Conservation (phyloP, 2,113 vertebrate genomes). For the Sylvia atricapilla region DNA sequence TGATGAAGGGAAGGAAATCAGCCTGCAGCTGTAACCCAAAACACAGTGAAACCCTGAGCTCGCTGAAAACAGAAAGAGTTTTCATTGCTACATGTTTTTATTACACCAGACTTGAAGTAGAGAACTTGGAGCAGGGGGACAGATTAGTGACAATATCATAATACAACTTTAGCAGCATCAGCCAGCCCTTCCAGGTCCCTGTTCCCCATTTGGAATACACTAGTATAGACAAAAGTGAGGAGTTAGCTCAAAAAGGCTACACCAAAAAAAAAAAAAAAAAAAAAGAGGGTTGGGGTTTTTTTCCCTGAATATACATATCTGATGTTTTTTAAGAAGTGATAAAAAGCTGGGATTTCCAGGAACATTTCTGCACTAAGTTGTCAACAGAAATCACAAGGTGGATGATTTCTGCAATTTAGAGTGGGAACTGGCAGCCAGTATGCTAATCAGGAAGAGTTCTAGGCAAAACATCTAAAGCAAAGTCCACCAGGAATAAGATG, state of each 20-base stretch:
- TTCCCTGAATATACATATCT: neutral
- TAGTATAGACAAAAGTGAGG: neutral
- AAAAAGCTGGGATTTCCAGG: neutral
- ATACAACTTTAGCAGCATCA: neutral
- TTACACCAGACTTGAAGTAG: neutral
- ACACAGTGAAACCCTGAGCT: neutral
- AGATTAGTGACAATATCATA: neutral
- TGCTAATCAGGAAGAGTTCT: neutral
- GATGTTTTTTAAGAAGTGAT: neutral
- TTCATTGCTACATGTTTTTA: neutral
- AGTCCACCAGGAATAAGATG: neutral
- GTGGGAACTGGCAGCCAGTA: neutral
- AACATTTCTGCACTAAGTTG: neutral
- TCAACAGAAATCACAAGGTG: neutral
- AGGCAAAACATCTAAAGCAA: neutral
- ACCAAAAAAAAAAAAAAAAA: too few species aligned
- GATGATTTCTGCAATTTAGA: neutral
- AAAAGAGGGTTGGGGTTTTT: accelerated
- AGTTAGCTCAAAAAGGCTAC: neutral
- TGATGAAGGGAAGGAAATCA: neutral
- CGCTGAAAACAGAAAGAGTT: neutral
- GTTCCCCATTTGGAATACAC: neutral
- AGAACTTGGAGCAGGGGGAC: neutral
- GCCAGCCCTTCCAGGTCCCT: neutral
- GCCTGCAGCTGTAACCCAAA: neutral